Evolutionary conservation across 2,888 invertebrate genomes (phyloP).

Genomic region (Cephus runcator): DNA sequence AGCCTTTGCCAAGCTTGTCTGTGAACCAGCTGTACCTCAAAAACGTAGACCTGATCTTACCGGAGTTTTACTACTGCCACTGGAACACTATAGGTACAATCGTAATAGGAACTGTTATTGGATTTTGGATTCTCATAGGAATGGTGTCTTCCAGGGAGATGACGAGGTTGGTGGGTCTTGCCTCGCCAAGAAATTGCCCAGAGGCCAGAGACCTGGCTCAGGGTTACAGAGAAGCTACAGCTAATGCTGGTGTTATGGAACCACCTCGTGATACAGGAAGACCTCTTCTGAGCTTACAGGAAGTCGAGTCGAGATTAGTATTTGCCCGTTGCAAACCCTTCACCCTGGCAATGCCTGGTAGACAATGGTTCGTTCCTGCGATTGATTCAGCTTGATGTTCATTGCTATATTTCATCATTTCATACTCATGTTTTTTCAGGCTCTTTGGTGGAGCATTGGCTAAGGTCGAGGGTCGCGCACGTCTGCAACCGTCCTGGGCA

Average conservation of each 20-base stretch:
- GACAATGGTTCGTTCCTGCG: constrained; percentile 75
- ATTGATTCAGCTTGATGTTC: not conserved
- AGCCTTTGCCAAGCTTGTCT: constrained; percentile 83
- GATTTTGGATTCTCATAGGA: not conserved
- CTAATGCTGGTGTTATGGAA: constrained; percentile 87
- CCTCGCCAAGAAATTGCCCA: constrained; percentile 58
- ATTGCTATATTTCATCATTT: not conserved
- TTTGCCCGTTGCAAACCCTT: constrained; percentile 94
- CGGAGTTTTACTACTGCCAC: constrained; percentile 83
- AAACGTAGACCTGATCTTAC: constrained; percentile 84
- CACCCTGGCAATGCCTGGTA: constrained; percentile 82
- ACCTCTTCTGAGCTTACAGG: constrained; percentile 83
- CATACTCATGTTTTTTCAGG: constrained; percentile 35
- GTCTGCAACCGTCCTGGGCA: constrained; percentile 85
- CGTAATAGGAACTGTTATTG: not conserved
- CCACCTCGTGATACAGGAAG: constrained; percentile 82
- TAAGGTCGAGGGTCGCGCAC: constrained; percentile 82
- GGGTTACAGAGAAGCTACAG: constrained; percentile 82
- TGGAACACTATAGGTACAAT: constrained; percentile 78
- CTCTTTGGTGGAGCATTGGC: constrained; percentile 89
- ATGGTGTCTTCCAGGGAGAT: constrained; percentile 51
- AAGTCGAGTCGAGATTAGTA: constrained; percentile 87
- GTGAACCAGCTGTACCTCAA: constrained; percentile 83
- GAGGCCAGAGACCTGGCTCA: constrained; percentile 57
- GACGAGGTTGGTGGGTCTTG: constrained; percentile 58